A percentile compares a stretch with the other conserved stretches of the same genome.
Conservation (phyloP, 2,888 invertebrate genomes). For the Malthinus seriepunctatus region DNA sequence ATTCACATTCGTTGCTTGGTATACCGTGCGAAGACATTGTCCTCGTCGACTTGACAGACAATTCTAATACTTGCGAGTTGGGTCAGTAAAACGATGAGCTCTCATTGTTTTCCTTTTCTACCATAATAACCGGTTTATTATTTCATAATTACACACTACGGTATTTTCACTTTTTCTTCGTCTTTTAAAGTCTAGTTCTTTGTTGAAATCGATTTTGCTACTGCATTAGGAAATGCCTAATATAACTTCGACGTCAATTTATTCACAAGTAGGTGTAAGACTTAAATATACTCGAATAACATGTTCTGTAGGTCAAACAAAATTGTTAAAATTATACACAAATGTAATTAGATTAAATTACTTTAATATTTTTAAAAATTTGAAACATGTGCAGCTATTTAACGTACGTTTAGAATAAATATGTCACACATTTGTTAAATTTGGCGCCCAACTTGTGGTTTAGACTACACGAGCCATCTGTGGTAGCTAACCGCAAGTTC, state of each 20-base stretch:
- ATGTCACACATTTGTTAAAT: neutral
- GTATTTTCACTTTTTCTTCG: constrained; percentile 14
- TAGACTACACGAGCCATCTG: too few relatives aligned
- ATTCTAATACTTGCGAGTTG: constrained; percentile 6
- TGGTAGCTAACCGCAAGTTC: too few relatives aligned
- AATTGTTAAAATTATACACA: neutral
- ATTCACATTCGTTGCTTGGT: constrained; percentile 10
- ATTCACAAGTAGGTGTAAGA: too few relatives aligned
- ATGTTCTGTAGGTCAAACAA: too few relatives aligned
- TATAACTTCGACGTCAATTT: too few relatives aligned
- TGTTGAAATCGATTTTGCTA: too few relatives aligned
- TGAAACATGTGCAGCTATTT: neutral
- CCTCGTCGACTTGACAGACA: constrained; percentile 12
- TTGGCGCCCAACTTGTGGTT: too few relatives aligned
- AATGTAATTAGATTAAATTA: neutral
- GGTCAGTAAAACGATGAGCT: constrained; percentile 19
- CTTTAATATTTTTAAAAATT: neutral
- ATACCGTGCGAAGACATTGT: constrained; percentile 18
- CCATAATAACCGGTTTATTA: constrained; percentile 10
- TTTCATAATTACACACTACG: neutral
- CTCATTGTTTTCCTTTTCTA: constrained; percentile 7
- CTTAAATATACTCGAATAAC: too few relatives aligned
- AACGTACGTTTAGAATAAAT: neutral
- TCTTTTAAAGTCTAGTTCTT: constrained; percentile 6
- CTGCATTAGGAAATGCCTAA: too few relatives aligned